phyloP scores from a whole-genome alignment of 2,113 vertebrate genomes.

The Entelurus aequoreus region DNA sequence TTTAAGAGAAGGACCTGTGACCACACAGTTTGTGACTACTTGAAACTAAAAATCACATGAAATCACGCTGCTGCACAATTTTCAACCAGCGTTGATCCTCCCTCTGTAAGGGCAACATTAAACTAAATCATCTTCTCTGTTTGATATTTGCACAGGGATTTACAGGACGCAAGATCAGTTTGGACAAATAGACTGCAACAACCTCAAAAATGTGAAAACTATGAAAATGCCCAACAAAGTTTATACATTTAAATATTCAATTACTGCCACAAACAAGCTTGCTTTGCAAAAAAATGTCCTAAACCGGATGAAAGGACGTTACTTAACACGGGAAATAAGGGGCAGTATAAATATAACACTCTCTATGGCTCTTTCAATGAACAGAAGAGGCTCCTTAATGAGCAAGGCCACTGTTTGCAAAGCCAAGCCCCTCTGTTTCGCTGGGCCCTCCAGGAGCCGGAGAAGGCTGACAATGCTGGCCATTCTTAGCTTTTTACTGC shows the following conservation, averaged over 20 bases:
- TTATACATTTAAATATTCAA: no score
- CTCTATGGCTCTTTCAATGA: constrained; percentile 57
- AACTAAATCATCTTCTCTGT: no score
- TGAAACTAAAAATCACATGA: neutral
- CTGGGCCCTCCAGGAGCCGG: constrained; percentile 57
- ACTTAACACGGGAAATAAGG: constrained; percentile 34
- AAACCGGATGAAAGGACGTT: neutral
- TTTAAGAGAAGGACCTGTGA: neutral
- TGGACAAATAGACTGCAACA: no score
- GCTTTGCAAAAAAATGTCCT: neutral
- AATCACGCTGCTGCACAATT: neutral
- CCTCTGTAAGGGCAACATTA: no score
- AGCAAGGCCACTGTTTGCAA: constrained; percentile 64
- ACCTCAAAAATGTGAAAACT: no score
- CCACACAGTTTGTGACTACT: neutral
- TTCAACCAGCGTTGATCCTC: no score
- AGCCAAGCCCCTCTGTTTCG: constrained; percentile 66
- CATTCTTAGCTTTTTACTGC: constrained; percentile 68
- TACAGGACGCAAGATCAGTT: no score
- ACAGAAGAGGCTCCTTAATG: constrained; percentile 66
- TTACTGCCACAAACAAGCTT: no score
- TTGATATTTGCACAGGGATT: no score
- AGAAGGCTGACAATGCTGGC: constrained; percentile 62
- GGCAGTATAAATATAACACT: constrained; percentile 62
- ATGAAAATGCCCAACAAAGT: no score